Evolutionary conservation across 2,888 invertebrate species (phyloP), one percentile per base, ranked within the genome.

Genomic region (Idaea biselata): DNA sequence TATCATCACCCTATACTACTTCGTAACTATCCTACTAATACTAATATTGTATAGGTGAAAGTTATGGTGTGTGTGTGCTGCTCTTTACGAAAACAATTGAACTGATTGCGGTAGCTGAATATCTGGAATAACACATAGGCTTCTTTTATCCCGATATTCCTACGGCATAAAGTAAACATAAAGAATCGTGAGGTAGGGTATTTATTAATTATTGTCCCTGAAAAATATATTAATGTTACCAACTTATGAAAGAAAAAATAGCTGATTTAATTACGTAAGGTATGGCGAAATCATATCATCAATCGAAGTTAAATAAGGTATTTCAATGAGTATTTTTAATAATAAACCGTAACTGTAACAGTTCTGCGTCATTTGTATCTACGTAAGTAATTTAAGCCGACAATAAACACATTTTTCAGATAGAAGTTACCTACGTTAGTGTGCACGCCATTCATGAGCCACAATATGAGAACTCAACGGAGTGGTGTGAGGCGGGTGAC

Each of bases 371-470:
- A 25, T 25, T 25, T 25, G 25, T 44, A 44, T 44, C 44, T 44
- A 14, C 44, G 59, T 31, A 18, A 18, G 58, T 33, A 16, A 32
- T 18, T 54, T 33, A 59, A 59, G 57, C 33, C 55, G 58, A 55
- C 59, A 55, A 60, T 66, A 58, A 65, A 63, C 63, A 66, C 64
- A 65, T 70, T 70, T 70, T 68, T 71, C 69, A 72, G 59, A 77
- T 72, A 73, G 73, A 72, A 66, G 69, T 68, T 72, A 72, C 53
- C 53, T 53, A 44, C 17, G 55, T 73, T 69, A 75, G 81, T 82
- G 81, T 83, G 81, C 70, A 78, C 78, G 75, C 84, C 91, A 91
- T 91, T 91, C 91, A 91, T 86, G 83, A 87, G 82, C 69, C 64
- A 64, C 65, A 62, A 61, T 63, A 71, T 73, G 73, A 71, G 78